Conservation (phyloP, 2,113 vertebrate species). For the Gallinago media region DNA sequence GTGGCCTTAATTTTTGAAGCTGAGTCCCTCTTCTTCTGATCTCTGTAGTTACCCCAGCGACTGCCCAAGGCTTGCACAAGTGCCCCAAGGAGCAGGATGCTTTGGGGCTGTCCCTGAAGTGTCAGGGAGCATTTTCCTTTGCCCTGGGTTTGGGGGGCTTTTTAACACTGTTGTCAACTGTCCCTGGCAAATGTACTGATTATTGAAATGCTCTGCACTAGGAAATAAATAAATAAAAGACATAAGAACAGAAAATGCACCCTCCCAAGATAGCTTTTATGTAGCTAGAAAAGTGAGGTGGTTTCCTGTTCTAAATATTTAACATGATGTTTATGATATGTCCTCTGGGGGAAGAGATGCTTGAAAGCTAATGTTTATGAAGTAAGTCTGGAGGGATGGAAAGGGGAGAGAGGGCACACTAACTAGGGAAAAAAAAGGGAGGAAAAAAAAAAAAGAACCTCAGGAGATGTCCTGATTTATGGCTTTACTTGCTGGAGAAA, state of each 20-base stretch:
- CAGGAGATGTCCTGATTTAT: constrained; percentile 69
- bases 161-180: constrained; percentile 22
- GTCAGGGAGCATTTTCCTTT: not conserved
- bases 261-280: constrained; percentile 64
- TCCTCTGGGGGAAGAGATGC: constrained; percentile 60
- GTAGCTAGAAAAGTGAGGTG: constrained; percentile 55
- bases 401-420: constrained; percentile 22
- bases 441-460: not conserved
- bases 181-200: constrained; percentile 11
- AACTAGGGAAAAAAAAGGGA: not conserved
- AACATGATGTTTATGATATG: constrained; percentile 58
- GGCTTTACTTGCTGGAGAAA: constrained; percentile 31
- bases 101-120: not conserved
- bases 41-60: not conserved
- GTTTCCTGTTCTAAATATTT: constrained; percentile 77
- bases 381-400: constrained; percentile 70
- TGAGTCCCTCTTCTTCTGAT: too few species aligned
- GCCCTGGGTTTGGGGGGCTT: not conserved
- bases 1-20: too few species aligned
- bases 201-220: not conserved
- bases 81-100: not conserved
- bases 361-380: constrained; percentile 73
- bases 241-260: not conserved
- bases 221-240: constrained; percentile 57
- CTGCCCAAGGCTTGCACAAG: not conserved